A percentile compares a stretch with the other conserved stretches of the same genome.
phyloP scores from a whole-genome alignment of 2,797 vertebrate genomes.

The Coranthus polyacanthus region DNA sequence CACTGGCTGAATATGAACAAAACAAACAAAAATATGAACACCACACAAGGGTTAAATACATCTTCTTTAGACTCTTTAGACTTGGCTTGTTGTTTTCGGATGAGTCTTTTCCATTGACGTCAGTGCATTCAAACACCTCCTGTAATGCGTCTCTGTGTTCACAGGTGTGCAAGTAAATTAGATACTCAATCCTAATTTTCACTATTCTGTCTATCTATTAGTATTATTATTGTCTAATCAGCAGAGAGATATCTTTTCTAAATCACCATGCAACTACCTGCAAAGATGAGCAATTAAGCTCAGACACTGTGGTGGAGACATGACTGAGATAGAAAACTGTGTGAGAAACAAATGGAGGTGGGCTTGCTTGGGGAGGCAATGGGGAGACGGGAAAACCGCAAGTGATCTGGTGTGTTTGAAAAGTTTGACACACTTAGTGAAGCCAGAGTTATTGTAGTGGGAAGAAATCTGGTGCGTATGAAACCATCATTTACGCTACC shows the following conservation, averaged over 20 bases:
- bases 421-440: constrained; percentile 1
- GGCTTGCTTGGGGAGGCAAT: not conserved
- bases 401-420: constrained; percentile 2
- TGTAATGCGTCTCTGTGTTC: constrained; percentile 10
- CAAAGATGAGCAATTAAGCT: constrained; percentile 22
- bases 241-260: constrained; percentile 14
- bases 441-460: not conserved
- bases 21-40: no score
- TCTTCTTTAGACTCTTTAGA: no score
- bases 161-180: constrained; percentile 29
- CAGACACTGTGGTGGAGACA: not conserved
- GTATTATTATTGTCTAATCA: constrained; percentile 32
- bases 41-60: no score
- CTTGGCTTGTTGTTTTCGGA: no score
- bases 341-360: constrained; percentile 13
- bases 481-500: not conserved
- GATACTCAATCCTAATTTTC: constrained; percentile 24
- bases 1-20: no score
- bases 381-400: not conserved
- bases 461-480: not conserved
- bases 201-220: constrained; percentile 7
- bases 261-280: constrained; percentile 26
- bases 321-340: constrained; percentile 7
- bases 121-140: not conserved
- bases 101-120: constrained; percentile 12